Percentiles rank a stretch among this genome's conserved stretches.
phyloP scores from a whole-genome alignment of 2,888 invertebrate genomes.

The Pristionchus arcanus region DNA sequence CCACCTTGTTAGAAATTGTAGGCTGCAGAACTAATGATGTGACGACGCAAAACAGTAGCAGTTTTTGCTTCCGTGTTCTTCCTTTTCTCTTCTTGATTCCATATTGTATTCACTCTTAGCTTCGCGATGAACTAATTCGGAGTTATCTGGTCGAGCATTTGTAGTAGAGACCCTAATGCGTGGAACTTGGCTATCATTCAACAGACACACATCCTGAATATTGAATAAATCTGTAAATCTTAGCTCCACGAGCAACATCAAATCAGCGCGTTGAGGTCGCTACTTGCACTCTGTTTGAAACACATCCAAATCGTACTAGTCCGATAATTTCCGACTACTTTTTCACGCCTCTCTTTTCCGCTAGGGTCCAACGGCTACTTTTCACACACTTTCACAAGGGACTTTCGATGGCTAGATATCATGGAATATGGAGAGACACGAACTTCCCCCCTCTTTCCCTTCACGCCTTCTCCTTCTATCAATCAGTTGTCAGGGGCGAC shows the following conservation, averaged over 20 bases:
- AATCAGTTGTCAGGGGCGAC: constrained; percentile 15
- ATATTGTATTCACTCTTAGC: no score
- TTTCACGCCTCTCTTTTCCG: background rate
- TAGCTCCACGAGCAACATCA: background rate
- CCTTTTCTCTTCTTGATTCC: no score
- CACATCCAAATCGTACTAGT: background rate
- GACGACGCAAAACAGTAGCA: no score
- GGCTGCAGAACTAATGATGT: no score
- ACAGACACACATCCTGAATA: no score
- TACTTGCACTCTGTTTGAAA: background rate
- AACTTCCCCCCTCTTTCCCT: background rate
- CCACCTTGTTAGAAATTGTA: no score
- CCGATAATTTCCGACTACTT: background rate
- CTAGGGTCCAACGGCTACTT: background rate
- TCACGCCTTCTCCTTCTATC: background rate
- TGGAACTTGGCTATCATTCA: no score
- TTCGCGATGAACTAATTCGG: no score
- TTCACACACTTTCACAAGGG: background rate
- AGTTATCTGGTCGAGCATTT: no score
- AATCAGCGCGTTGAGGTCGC: background rate
- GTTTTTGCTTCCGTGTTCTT: no score
- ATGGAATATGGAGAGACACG: background rate
- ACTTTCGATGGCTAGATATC: background rate
- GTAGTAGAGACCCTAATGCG: no score
- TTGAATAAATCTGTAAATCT: no score